Conservation (phyloP, 2,888 invertebrate genomes). For the Amiota communis region DNA sequence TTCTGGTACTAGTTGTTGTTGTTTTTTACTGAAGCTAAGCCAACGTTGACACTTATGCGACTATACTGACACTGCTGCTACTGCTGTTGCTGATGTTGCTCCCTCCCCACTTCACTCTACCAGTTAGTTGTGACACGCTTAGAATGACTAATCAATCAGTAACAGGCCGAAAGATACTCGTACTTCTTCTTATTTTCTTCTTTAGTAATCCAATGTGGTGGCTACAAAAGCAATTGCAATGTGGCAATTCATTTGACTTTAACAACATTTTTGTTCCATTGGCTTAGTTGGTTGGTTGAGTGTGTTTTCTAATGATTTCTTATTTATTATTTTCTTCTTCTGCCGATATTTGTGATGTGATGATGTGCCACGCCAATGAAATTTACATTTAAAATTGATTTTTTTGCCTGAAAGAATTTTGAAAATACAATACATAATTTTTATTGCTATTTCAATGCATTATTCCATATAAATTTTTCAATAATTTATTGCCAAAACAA, state of each 20-base stretch:
- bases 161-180: not conserved
- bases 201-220: not conserved
- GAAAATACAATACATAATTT: conserved; percentile 1
- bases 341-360: not conserved
- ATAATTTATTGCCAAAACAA: too few species aligned
- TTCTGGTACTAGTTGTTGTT: not conserved
- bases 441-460: conserved; percentile 7
- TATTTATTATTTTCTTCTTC: not conserved
- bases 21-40: conserved; percentile 12
- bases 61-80: conserved; percentile 11
- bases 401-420: not conserved
- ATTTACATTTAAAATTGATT: not conserved
- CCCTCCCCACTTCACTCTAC: not conserved
- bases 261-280: conserved; percentile 21
- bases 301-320: conserved; percentile 3
- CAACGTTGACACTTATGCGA: conserved; percentile 21
- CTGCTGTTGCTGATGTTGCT: not conserved
- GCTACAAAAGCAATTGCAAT: not conserved
- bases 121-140: conserved; percentile 20
- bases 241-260: conserved; percentile 21
- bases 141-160: conserved; percentile 26
- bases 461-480: not conserved
- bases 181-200: not conserved
- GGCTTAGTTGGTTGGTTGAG: conserved; percentile 13
- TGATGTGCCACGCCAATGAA: not conserved